Conservation (phyloP, 2,113 vertebrate genomes). For the Bettongia penicillata region DNA sequence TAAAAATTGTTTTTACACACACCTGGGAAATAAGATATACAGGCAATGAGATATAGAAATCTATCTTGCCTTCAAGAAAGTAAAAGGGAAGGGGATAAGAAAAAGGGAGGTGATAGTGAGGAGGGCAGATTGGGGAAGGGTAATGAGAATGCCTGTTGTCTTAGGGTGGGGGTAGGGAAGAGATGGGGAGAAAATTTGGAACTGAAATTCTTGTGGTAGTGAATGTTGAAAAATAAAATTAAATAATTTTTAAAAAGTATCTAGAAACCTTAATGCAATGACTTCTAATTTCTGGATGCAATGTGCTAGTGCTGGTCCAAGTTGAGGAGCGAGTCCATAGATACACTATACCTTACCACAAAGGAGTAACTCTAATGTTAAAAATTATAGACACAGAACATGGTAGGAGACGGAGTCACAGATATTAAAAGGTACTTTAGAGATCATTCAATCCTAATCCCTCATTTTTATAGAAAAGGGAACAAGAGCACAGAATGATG, state of each 20-base stretch:
- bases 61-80: no score
- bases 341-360: background rate
- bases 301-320: background rate
- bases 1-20: no score
- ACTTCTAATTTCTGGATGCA: background rate
- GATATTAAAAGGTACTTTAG: background rate
- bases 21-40: no score
- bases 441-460: background rate
- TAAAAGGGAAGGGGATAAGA: no score
- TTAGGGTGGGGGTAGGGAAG: no score
- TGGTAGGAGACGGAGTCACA: background rate
- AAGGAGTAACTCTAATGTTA: background rate
- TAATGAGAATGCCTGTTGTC: no score
- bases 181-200: no score
- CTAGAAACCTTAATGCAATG: background rate
- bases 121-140: no score
- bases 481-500: background rate
- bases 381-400: background rate
- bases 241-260: background rate
- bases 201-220: no score
- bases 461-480: background rate
- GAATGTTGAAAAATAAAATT: no score
- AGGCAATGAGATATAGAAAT: no score
- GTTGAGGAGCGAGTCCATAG: background rate
- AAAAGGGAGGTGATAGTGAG: no score